Base-by-base conservation (phyloP, 2,888 invertebrate genomes). In the Trileptium ribeirensis region DNA sequence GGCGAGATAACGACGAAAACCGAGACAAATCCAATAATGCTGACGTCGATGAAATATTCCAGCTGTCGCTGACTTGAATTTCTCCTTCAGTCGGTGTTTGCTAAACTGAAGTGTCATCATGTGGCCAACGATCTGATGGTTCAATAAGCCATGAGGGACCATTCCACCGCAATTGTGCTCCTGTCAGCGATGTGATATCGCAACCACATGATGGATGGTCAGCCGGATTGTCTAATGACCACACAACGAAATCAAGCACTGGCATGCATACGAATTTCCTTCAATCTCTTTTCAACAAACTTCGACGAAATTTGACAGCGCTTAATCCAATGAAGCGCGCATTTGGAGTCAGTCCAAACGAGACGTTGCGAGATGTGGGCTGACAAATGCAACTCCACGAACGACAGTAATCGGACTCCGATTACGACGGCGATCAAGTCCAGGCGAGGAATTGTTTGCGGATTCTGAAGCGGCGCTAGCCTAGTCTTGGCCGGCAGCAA, bases 261-360 rank as follows among this genome's bases (percentile, higher is more conserved):
- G 24, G 37, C n/a, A 38, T 38, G 36, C 29, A n/a, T 33, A 3
- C 77, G 2, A n/a, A 75, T 37, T n/a, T 75, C 77, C 37, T 38
- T 2, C 31, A 75, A 34, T 37, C 77, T 34, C 3, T 75, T 75
- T 39, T 75, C 77, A 75, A 75, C 37, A 75, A 75, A 75, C 24
- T 51, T 51, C 51, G 51, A 51, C 2, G 77, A 75, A 24, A 36
- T 8, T 75, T 75, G 31, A 15, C 15, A 36, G 3, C 34, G 38
- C n/a, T 37, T 37, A 15, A 75, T n/a, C 77, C 77, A 75, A 24
- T 75, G 38, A 29, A 75, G 77, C n/a, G 39, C 39, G 37, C 77
- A 75, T 15, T 36, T 29, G 8, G 77, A 75, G 37, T 75, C 77
- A 39, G 3, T 34, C 77, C 77, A 75, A 70, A 70, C 33, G 15